phyloP scores from a whole-genome alignment of 2,797 vertebrate species.

The Ctenopoma multispine region DNA sequence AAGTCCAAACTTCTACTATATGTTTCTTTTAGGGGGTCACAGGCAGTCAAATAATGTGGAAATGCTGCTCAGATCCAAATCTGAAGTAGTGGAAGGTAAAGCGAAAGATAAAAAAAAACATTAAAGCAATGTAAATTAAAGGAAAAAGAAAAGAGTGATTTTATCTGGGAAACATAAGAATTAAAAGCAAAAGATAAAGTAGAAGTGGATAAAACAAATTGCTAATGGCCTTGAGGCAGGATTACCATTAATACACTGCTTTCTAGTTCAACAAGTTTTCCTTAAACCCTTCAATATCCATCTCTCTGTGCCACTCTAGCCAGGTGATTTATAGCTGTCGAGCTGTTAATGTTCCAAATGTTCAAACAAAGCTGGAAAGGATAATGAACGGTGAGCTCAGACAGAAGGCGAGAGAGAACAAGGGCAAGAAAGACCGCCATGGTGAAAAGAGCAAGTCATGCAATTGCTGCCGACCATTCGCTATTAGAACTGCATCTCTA shows the following conservation, averaged over 20 bases:
- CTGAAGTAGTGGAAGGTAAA: constrained; percentile 11
- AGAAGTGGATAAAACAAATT: constrained; percentile 38
- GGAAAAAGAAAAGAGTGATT: neutral
- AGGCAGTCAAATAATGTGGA: neutral
- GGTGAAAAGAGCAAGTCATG: constrained; percentile 44
- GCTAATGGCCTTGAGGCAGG: constrained; percentile 45
- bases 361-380: constrained; percentile 31
- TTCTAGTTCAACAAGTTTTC: constrained; percentile 40
- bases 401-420: constrained; percentile 20
- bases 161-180: constrained; percentile 3
- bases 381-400: constrained; percentile 29
- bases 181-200: constrained; percentile 28
- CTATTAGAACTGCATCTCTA: constrained; percentile 49
- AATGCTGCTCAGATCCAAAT: neutral
- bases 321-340: constrained; percentile 33
- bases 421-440: constrained; percentile 28
- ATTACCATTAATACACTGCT: constrained; percentile 44
- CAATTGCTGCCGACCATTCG: constrained; percentile 64
- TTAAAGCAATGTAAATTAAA: constrained; percentile 28
- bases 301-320: constrained; percentile 24
- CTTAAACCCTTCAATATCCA: constrained; percentile 36
- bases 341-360: constrained; percentile 43
- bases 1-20: neutral
- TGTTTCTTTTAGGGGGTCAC: constrained; percentile 4
- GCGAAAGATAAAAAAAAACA: constrained; percentile 20